These are phyloP conservation scores for Hyposoter dolosus DNA, from an alignment of 2,888 invertebrate genomes.

Conservation along the genomic window DNA sequence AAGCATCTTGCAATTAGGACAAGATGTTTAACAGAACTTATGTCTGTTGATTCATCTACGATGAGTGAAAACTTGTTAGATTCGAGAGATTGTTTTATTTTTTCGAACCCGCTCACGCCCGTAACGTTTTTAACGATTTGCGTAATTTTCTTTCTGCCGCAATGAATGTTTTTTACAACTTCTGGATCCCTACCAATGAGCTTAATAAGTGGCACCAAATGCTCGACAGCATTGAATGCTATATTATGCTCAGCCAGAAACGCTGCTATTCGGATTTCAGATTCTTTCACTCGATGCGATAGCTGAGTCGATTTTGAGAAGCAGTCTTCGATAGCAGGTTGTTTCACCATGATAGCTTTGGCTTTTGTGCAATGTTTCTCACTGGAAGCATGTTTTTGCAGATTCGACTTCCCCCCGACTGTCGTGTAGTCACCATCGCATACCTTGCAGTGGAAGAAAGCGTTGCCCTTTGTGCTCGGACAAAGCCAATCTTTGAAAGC, in stretches of 20 bases:
- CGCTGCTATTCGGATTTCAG: slow-evolving; percentile 66
- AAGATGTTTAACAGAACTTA: slow-evolving; percentile 33
- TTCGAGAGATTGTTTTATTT: slow-evolving; percentile 18
- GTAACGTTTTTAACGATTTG: slow-evolving; percentile 69
- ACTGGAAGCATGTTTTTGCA: slow-evolving; percentile 26
- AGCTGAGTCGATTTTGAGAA: slow-evolving; percentile 17
- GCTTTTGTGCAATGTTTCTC: slow-evolving; percentile 31
- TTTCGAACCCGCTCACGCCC: slow-evolving; percentile 1
- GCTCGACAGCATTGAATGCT: slow-evolving; percentile 71
- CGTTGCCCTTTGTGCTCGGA: slow-evolving; percentile 25
- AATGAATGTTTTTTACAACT: slow-evolving; percentile 69
- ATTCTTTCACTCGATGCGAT: slow-evolving; percentile 58
- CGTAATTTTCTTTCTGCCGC: slow-evolving; percentile 69
- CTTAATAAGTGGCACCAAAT: slow-evolving; percentile 70
- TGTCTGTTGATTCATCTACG: slow-evolving; percentile 70
- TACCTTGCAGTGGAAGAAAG: slow-evolving; percentile 26
- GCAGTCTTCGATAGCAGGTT: slow-evolving; percentile 22
- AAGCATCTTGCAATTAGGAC: slow-evolving; percentile 53
- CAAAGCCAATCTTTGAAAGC: slow-evolving; percentile 22
- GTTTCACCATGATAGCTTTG: slow-evolving; percentile 1
- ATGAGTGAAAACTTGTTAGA: slow-evolving; percentile 64
- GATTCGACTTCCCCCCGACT: slow-evolving; percentile 31
- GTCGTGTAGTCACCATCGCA: slow-evolving; percentile 37
- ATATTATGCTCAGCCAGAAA: slow-evolving; percentile 74
- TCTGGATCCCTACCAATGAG: slow-evolving; percentile 71